Evolutionary conservation across 1,140 invertebrate genomes (phyloP).

Genomic region (Bombus sibiricus): DNA sequence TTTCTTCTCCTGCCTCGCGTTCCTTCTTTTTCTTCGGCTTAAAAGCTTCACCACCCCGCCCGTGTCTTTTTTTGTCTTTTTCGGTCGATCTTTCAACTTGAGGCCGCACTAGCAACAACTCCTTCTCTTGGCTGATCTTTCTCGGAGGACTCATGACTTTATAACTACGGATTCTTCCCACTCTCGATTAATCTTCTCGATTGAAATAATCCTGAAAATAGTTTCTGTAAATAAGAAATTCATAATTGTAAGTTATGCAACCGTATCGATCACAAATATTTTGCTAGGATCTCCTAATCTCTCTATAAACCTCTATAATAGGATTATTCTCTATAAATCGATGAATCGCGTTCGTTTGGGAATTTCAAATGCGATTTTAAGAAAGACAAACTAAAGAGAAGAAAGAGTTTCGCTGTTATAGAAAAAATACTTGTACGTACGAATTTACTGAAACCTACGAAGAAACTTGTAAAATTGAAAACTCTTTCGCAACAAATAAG

Average conservation of each 20-base stretch:
- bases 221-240: background rate
- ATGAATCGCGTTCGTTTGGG: background rate
- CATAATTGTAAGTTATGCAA: background rate
- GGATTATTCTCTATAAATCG: background rate
- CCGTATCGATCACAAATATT: too few relatives aligned
- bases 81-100: conserved; percentile 42
- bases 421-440: too few relatives aligned
- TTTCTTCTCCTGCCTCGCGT: background rate
- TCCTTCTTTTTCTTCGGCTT: conserved; percentile 17
- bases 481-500: background rate
- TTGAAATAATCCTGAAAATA: background rate
- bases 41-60: conserved; percentile 45
- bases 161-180: background rate
- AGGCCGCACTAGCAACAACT: background rate
- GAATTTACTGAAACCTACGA: too few relatives aligned
- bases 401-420: too few relatives aligned
- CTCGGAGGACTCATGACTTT: background rate
- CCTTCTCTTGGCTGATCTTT: conserved; percentile 13
- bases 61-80: conserved; percentile 40
- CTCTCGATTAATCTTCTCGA: background rate
- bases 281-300: too few relatives aligned
- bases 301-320: too few relatives aligned
- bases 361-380: background rate
- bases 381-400: too few relatives aligned
- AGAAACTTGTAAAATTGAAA: background rate